Evolutionary conservation across 2,888 invertebrate genomes (phyloP), one percentile per base, ranked within the genome.

Genomic region (Aphodius sticticus): DNA sequence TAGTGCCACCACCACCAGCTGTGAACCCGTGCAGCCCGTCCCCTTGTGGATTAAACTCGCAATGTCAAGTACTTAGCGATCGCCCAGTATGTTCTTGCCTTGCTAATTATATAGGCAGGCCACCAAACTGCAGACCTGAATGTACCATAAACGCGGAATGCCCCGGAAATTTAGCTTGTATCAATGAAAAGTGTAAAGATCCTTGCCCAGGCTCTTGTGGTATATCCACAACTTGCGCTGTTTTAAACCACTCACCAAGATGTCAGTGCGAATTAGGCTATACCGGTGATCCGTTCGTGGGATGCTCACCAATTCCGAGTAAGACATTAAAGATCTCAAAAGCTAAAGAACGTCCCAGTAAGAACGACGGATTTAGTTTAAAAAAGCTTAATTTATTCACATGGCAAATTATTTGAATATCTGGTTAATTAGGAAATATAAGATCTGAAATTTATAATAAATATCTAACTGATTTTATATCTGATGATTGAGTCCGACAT

Each of bases 161-260:
- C 87, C 92, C 95, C 14, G 94, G 95, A 86, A 95, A 96, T 88
- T 90, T 95, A 84, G 96, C 96, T 78, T 97, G 97, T 88, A 92
- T 95, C 83, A 93, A 95, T 85, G 95, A 96, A 89, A 94, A 92
- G 87, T 97, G 97, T 88, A 90, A 91, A 84, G 95, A 95, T 88
- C 96, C 97, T 79, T 97, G 97, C 86, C 94, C 93, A 80, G 96
- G 96, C 53, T 95, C 96, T 76, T 97, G 97, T 87, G 96, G 97
- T 26, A 90, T 92, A 74, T 93, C 94, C 85, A 93, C 96, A 6
- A 92, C 92, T 84, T 97, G 97, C 88, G 91, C 92, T 84, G 96
- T 96, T 82, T 92, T 95, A 84, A 95, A 95, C 87, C 97, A 97
- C 89, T 94, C 94, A 87, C 96, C 97, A 14, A 91, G 95, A 82